Conservation (phyloP, 2,113 vertebrate genomes). For the Lophius piscatorius region DNA sequence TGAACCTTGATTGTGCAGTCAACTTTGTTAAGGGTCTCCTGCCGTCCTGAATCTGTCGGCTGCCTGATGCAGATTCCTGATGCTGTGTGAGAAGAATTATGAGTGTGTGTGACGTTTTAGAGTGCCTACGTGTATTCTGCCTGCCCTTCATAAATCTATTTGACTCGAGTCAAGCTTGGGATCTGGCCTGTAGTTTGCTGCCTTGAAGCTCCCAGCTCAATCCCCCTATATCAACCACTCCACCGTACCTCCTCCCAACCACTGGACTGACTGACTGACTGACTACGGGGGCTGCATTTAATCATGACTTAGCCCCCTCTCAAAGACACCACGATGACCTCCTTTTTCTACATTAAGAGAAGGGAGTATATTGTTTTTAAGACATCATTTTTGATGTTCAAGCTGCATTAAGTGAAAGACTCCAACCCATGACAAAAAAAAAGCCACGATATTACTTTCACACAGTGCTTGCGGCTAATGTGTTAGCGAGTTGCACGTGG, state of each 20-base stretch:
- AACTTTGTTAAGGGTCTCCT: slow-evolving; percentile 12
- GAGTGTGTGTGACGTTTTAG: slow-evolving; percentile 6
- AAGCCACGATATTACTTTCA: background rate
- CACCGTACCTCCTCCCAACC: slow-evolving; percentile 53
- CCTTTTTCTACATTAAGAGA: slow-evolving; percentile 47
- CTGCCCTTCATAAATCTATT: background rate
- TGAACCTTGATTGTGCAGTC: background rate
- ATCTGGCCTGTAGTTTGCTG: slow-evolving; percentile 29
- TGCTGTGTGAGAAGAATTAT: background rate
- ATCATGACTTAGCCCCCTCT: slow-evolving; percentile 36
- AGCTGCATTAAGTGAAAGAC: slow-evolving; percentile 33
- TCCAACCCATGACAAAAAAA: slow-evolving; percentile 4
- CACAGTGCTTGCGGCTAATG: too few relatives aligned
- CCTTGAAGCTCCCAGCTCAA: slow-evolving; percentile 20
- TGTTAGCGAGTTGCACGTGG: background rate
- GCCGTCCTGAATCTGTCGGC: slow-evolving; percentile 7
- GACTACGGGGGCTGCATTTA: slow-evolving; percentile 42
- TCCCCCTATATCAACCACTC: slow-evolving; percentile 60
- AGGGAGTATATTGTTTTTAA: slow-evolving; percentile 32
- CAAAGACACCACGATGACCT: slow-evolving; percentile 42
- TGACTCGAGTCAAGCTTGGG: background rate
- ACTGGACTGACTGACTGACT: slow-evolving; percentile 75
- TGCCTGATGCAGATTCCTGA: slow-evolving; percentile 7
- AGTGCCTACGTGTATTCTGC: slow-evolving; percentile 6
- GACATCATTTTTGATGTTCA: slow-evolving; percentile 42